Evolutionary conservation across 2,888 invertebrate species (phyloP), one percentile per base, ranked within the genome.

Genomic region (Laothoe populi): DNA sequence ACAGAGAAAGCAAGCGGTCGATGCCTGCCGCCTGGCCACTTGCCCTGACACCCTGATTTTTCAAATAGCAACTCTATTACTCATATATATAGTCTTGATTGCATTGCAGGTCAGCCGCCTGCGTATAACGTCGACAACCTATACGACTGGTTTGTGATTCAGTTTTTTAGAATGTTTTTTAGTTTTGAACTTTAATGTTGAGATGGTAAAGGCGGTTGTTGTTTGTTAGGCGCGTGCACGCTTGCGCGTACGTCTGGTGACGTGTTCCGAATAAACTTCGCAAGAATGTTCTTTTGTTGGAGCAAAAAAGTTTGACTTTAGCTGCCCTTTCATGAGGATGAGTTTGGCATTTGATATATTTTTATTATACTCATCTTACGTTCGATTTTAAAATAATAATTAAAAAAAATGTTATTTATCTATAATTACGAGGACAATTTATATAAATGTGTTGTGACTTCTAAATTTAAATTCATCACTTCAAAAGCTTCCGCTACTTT

Each of bases 1-100:
- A 77, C 71, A 64, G 75, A 67, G 69, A 76, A 65, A 65, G 72
- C 70, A 64, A 70, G 60, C 82, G 83, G 81, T 85, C 85, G 82
- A 83, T 84, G 82, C 72, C 79, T 74, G 72, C 65, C 72, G 68
- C 70, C 67, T 63, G 62, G 65, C 63, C 63, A 59, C 65, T 69
- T 66, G 64, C 65, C 62, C 66, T 63, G 68, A 62, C 44, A 31
- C n/a, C 10, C 19, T n/a, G 0, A 4, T 40, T 60, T 35, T 24
- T 7, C 61, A 19, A 70, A 68, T 67, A 63, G 13, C 59, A 38
- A 57, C 67, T 61, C 38, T 70, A 68, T 19, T 0, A 0, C 0
- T 0, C 8, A 1, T 0, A 4, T n/a, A 63, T 64, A 71, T 45
- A 59, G 66, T 59, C 24, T 13, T 57, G 57, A 42, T 49, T 66